A percentile compares a stretch with the other conserved stretches of the same genome.
These are phyloP conservation scores for Camptogramma bilineatum DNA, from an alignment of 2,888 invertebrate species.

Conservation along the genomic window DNA sequence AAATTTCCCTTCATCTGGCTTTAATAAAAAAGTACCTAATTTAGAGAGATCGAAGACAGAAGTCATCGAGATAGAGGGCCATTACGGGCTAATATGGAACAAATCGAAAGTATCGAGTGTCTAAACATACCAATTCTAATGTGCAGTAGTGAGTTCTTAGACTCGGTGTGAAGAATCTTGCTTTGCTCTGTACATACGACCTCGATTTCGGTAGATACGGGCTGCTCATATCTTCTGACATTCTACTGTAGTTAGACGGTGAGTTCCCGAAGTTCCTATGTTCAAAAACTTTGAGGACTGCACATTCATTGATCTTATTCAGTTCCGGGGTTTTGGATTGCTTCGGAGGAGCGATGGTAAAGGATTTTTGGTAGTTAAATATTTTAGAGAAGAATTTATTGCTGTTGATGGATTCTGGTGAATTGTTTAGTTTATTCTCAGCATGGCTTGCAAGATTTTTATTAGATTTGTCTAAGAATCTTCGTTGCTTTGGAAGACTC, in stretches of 20 bases:
- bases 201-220: constrained; percentile 36
- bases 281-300: constrained; percentile 42
- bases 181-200: constrained; percentile 31
- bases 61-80: background rate
- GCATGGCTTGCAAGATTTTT: constrained; percentile 10
- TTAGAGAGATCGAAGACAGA: background rate
- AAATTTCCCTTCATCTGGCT: constrained; percentile 41
- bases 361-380: constrained; percentile 32
- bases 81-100: background rate
- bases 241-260: constrained; percentile 41
- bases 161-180: constrained; percentile 32
- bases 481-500: constrained; percentile 47
- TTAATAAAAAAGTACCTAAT: background rate
- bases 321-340: constrained; percentile 40
- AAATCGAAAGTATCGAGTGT: constrained; percentile 12
- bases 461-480: constrained; percentile 17
- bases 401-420: constrained; percentile 24
- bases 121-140: constrained; percentile 47
- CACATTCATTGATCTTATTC: constrained; percentile 42
- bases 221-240: constrained; percentile 38
- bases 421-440: constrained; percentile 3
- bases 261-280: constrained; percentile 40
- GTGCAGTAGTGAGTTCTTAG: constrained; percentile 42
- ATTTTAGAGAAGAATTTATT: constrained; percentile 36
- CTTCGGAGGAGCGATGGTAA: constrained; percentile 29